A percentile compares a stretch with the other conserved stretches of the same genome.
These are phyloP conservation scores for Oreortyx pictus DNA, from an alignment of 2,797 vertebrate species.

Conservation along the genomic window DNA sequence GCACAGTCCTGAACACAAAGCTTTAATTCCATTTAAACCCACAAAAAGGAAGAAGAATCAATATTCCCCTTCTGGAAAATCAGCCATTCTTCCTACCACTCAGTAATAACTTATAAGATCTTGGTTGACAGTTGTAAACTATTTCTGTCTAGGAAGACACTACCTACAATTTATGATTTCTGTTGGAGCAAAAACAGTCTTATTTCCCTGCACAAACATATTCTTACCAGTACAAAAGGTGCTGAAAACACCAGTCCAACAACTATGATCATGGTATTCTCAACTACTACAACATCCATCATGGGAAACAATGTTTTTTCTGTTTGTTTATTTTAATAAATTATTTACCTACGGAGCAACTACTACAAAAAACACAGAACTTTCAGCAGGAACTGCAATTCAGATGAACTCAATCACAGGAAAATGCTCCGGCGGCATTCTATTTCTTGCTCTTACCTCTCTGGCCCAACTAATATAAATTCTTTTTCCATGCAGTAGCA, in stretches of 20 bases:
- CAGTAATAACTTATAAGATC: not conserved
- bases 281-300: not conserved
- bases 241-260: not conserved
- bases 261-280: not conserved
- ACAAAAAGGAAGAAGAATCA: not conserved
- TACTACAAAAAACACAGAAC: not conserved
- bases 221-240: not conserved
- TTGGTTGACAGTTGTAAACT: not conserved
- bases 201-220: not conserved
- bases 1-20: not conserved
- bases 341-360: not conserved
- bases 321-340: not conserved
- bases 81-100: not conserved
- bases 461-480: slow-evolving; percentile 1
- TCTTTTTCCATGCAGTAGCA: slow-evolving; percentile 4
- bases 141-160: not conserved
- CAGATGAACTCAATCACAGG: not conserved
- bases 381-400: not conserved
- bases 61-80: not conserved
- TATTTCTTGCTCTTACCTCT: not conserved
- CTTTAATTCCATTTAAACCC: not conserved
- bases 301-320: not conserved
- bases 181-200: not conserved
- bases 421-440: not conserved
- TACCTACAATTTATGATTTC: not conserved